phyloP scores from a whole-genome alignment of 2,797 vertebrate genomes.

The Typhlichthys subterraneus region DNA sequence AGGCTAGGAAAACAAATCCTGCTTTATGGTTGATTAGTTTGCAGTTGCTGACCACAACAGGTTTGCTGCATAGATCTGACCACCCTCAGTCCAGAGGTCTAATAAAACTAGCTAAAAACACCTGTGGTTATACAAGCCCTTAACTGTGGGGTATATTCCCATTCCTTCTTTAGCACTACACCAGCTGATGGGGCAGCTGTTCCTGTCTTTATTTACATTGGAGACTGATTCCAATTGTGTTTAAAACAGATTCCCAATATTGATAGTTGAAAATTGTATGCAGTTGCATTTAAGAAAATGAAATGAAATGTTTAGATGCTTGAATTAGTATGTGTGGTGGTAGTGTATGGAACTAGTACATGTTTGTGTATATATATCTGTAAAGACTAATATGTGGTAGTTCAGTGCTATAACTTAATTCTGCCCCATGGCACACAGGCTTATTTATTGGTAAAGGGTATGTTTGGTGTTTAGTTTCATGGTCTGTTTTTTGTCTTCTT shows the following conservation, averaged over 20 bases:
- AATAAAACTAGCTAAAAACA: no score
- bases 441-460: slow-evolving; percentile 80
- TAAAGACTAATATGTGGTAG: slow-evolving; percentile 62
- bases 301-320: slow-evolving; percentile 25
- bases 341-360: slow-evolving; percentile 48
- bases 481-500: slow-evolving; percentile 63
- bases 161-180: slow-evolving; percentile 55
- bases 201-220: slow-evolving; percentile 38
- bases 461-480: slow-evolving; percentile 69
- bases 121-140: no score
- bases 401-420: slow-evolving; percentile 71
- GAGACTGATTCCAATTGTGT: slow-evolving; percentile 58
- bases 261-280: slow-evolving; percentile 41
- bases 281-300: slow-evolving; percentile 36
- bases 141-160: slow-evolving; percentile 7
- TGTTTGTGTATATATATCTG: slow-evolving; percentile 69
- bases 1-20: slow-evolving; percentile 6
- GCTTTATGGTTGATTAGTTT: no score
- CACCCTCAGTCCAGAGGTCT: no score
- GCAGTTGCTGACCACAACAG: no score
- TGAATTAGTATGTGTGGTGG: slow-evolving; percentile 30
- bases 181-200: slow-evolving; percentile 44
- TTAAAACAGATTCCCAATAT: slow-evolving; percentile 51
- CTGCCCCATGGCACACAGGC: slow-evolving; percentile 55
- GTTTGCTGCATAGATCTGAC: no score